Evolutionary conservation across 1,140 invertebrate genomes (phyloP), one percentile per base, ranked within the genome.

Genomic region (Drosophila athabasca): DNA sequence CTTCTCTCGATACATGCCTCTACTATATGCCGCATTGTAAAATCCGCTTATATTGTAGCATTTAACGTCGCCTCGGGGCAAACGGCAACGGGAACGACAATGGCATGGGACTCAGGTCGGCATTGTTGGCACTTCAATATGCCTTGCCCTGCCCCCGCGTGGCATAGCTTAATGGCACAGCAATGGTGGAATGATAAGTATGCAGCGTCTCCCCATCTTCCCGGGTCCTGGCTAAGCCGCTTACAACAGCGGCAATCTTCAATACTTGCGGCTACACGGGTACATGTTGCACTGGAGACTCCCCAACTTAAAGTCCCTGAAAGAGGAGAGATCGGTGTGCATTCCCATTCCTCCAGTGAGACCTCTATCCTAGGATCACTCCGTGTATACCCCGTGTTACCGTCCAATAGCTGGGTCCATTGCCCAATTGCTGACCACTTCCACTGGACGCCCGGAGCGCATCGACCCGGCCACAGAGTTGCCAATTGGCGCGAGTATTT

Each of bases 1-100:
- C 8, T 19, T 0, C 17, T 19, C 11, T n/a, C 8, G 19, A 58
- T 54, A 62, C 52, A 58, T 60, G 61, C 61, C 61, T 29, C 22
- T 35, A 39, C 39, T 65, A 15, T 65, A 26, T 68, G 49, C 44
- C 24, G 61, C 54, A 75, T 67, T 75, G 54, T 67, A 75, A 60
- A 75, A 75, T 75, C 71, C 72, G 62, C 72, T 75, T 75, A 75
- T 75, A 75, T 60, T 75, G 71, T 67, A 67, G 71, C 71, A 75
- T 75, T 75, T 75, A 75, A 67, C 62, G 51, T 65, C 71, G 70
- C 44, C 44, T 26, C 5, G 17, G 24, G 39, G 15, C 13, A 22
- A 22, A 19, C n/a, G 35, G 31, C 24, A 6, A 19, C 17, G 29
- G 19, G 3, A 1, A 41, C 2, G 9, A 7, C 17, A 19, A 19